A percentile compares a stretch with the other conserved stretches of the same genome.
Conservation (phyloP, 2,113 vertebrate genomes). For the Clupea harengus region DNA sequence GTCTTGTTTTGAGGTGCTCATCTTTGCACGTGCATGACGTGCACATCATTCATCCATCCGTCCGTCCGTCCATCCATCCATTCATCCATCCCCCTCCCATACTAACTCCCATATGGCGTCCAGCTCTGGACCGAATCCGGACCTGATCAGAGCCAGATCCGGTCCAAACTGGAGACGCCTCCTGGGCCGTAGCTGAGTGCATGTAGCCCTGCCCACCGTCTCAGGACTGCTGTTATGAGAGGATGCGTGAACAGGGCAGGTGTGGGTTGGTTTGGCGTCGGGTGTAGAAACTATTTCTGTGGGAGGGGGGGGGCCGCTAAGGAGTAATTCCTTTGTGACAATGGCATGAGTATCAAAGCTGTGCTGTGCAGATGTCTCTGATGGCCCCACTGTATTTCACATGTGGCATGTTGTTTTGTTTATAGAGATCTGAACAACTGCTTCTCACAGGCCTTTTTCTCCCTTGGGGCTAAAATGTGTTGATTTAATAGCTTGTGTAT, state of each 20-base stretch:
- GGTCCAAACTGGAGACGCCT: background rate
- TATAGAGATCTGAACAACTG: background rate
- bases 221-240: constrained; percentile 34
- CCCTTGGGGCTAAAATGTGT: background rate
- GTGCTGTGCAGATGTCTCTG: background rate
- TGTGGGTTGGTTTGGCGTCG: constrained; percentile 36
- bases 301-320: background rate
- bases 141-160: background rate
- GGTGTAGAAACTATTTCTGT: background rate
- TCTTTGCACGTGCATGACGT: constrained; percentile 64
- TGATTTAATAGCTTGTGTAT: background rate
- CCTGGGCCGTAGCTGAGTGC: background rate
- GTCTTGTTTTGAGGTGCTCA: background rate
- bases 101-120: constrained; percentile 27
- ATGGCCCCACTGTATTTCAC: background rate
- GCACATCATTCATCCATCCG: constrained; percentile 34
- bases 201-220: background rate
- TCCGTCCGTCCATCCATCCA: constrained; percentile 21
- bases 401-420: background rate
- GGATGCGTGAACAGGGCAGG: constrained; percentile 13
- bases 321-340: constrained; percentile 4
- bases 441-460: background rate
- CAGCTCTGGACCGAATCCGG: background rate
- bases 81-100: constrained; percentile 28
- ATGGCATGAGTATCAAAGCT: constrained; percentile 43